These are phyloP conservation scores for Rhinichthys osculus DNA, from an alignment of 2,797 vertebrate genomes.

Conservation along the genomic window DNA sequence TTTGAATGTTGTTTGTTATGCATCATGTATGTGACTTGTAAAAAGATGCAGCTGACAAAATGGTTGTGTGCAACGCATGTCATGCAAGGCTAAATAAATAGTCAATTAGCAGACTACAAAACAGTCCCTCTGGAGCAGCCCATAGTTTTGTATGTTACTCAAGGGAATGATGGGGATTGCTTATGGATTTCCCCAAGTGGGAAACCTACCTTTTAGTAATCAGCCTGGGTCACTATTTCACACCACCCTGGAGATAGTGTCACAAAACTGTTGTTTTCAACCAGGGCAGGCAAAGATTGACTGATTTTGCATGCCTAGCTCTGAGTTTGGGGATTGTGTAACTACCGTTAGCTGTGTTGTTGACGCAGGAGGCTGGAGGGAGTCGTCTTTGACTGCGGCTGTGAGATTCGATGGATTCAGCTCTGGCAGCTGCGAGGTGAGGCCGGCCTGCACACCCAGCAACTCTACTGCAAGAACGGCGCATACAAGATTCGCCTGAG, in stretches of 20 bases:
- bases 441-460: constrained; percentile 87
- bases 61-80: not conserved
- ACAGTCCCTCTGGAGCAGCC: not conserved
- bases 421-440: constrained; percentile 94
- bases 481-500: constrained; percentile 86
- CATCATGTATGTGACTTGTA: constrained; percentile 17
- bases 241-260: not conserved
- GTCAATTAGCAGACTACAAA: not conserved
- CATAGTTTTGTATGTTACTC: not conserved
- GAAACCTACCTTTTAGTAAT: constrained; percentile 6
- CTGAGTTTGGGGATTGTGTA: constrained; percentile 16
- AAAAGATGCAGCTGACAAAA: constrained; percentile 8
- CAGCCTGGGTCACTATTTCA: not conserved
- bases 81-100: not conserved
- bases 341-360: constrained; percentile 30
- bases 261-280: constrained; percentile 17
- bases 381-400: constrained; percentile 94
- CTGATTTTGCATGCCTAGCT: not conserved
- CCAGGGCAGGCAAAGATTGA: not conserved
- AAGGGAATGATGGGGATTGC: constrained; percentile 9
- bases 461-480: constrained; percentile 87
- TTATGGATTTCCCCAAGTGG: constrained; percentile 8
- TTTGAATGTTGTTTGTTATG: constrained; percentile 5
- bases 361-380: constrained; percentile 87
- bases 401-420: constrained; percentile 98